A percentile compares a stretch with the other conserved stretches of the same genome.
Evolutionary conservation across 1,140 invertebrate species (phyloP).

Genomic region (Rhagoletis pomonella): DNA sequence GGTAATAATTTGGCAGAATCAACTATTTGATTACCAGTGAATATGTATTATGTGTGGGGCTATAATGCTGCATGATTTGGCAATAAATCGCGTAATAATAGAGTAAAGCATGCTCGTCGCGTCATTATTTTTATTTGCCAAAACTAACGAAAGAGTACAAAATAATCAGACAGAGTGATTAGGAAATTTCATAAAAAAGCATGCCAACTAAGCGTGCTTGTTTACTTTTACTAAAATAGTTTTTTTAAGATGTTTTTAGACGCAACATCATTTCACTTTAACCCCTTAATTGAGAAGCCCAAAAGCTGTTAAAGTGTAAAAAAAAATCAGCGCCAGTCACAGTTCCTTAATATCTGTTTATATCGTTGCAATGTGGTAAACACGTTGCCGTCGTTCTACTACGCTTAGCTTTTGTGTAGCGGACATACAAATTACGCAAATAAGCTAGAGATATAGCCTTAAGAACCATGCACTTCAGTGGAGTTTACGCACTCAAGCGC

Average conservation of each 20-base stretch:
- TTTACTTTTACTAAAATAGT: no score
- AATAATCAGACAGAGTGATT: no score
- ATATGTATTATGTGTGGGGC: background rate
- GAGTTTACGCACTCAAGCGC: background rate
- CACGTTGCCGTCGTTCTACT: background rate
- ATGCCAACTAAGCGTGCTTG: no score
- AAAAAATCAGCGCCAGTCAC: background rate
- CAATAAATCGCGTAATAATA: background rate
- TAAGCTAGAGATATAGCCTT: no score
- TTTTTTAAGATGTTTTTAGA: no score
- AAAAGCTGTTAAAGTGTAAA: no score
- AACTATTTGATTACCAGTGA: background rate
- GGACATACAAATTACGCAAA: no score
- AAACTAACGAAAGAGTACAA: no score
- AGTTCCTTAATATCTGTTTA: background rate
- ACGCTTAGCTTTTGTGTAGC: background rate
- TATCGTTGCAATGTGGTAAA: background rate
- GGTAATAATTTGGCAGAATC: background rate
- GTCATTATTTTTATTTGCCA: background rate
- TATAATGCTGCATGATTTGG: background rate
- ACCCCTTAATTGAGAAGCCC: no score
- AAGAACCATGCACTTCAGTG: background rate
- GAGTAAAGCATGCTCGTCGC: background rate
- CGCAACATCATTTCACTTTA: no score
- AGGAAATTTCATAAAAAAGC: no score